A percentile compares a stretch with the other conserved stretches of the same genome.
phyloP scores from a whole-genome alignment of 2,888 invertebrate genomes.

The Drosophila demipolita region DNA sequence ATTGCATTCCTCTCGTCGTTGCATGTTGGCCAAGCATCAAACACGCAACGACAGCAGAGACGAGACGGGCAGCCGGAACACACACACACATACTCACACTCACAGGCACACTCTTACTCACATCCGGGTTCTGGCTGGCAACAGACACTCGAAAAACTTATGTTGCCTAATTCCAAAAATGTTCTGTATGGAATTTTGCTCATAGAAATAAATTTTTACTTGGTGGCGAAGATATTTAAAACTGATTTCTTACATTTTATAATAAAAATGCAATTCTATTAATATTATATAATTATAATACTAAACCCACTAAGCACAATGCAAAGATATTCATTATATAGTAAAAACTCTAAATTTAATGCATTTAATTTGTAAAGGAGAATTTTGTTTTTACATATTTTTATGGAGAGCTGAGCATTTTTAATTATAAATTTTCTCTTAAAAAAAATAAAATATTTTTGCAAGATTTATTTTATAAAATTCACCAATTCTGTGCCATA shows the following conservation, averaged over 20 bases:
- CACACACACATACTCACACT: background rate
- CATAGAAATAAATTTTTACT: background rate
- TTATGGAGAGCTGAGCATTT: background rate
- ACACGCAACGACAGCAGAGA: slow-evolving; percentile 60
- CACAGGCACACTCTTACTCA: background rate
- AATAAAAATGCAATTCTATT: background rate
- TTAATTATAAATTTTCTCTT: background rate
- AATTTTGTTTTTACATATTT: background rate
- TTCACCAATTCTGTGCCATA: background rate
- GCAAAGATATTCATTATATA: background rate
- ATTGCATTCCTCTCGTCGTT: slow-evolving; percentile 73
- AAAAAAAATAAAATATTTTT: background rate
- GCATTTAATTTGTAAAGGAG: background rate
- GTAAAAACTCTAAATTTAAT: background rate
- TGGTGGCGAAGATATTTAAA: too few relatives aligned
- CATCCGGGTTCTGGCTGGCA: background rate
- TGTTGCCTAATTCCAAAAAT: background rate
- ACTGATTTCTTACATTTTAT: too few relatives aligned
- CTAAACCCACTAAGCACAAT: background rate
- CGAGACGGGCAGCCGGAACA: background rate
- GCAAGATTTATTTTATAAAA: background rate
- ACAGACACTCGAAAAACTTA: background rate
- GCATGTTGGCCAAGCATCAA: slow-evolving; percentile 65
- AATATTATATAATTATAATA: background rate
- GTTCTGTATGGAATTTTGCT: background rate